Base-by-base conservation (phyloP, 2,797 vertebrate species). In the Pantherophis alleghaniensis region DNA sequence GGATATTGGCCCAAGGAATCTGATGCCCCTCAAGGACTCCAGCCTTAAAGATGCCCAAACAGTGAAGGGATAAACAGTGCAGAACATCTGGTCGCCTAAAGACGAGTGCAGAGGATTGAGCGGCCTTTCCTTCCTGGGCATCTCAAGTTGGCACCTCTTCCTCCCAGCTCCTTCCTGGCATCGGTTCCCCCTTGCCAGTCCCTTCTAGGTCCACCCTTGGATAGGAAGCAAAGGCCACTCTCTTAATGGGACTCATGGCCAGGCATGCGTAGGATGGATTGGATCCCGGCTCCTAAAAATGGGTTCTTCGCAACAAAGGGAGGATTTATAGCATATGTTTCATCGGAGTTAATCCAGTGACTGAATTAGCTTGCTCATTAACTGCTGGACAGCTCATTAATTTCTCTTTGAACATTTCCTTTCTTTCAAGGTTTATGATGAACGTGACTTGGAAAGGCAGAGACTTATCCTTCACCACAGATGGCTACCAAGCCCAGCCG, bases 391-490 rank as follows among this genome's bases (percentile, higher is more conserved):
- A 93, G 94, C 93, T 96, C 94, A 96, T 97, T 97, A 93, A 96
- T 96, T 97, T 92, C 88, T 69, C 92, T 88, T 96, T 92, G 95
- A 96, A 83, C 55, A 88, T 90, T 94, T 93, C 97, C 95, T 96
- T 94, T 93, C 93, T 95, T 97, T 96, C 92, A 96, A 99, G 99
- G 97, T 99, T 99, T 96, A 99, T 99, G 99, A 99, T 99, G 98
- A 99, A 99, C 63, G 99, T 99, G 96, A 99, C 99, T 1, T 99
- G 99, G 99, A 98, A 99, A 93, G 99, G 99, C 93, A 98, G 98
- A 97, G 99, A 99, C 97, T 96, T 99, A 98, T 99, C 99, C 95
- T 99, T 99, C 98, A 99, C 99, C 0, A 99, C 99, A 60, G 99
- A 99, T 16, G 99, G 99, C 61, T 99, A 99, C 93, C 99, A 99